A percentile compares a stretch with the other conserved stretches of the same genome.
Evolutionary conservation across 2,113 vertebrate species (phyloP).

Genomic region (Hyaena hyaena): DNA sequence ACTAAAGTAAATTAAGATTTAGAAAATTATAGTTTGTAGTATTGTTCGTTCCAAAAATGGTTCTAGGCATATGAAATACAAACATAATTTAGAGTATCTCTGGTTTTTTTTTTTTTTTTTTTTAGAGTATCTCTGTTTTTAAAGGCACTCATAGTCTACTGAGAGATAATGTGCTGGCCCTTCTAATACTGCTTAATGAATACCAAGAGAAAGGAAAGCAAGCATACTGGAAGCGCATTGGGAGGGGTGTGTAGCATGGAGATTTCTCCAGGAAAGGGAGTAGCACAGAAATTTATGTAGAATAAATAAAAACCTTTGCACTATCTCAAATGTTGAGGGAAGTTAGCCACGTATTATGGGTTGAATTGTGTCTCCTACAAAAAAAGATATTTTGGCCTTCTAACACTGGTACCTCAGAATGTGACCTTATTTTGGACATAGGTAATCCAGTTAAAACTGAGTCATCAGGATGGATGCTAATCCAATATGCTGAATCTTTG

Average conservation of each 20-base stretch:
- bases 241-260: not conserved
- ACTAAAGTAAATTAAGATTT: not conserved
- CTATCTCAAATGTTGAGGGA: not conserved
- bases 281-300: not conserved
- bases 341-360: not conserved
- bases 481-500: not conserved
- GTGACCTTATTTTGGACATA: not conserved
- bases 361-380: not conserved
- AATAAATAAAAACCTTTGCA: not conserved
- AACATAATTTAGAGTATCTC: not conserved
- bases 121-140: not conserved
- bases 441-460: not conserved
- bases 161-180: not conserved
- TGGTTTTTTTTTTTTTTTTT: not conserved
- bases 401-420: not conserved
- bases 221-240: not conserved
- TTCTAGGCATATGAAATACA: not conserved
- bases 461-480: not conserved
- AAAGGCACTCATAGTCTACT: not conserved
- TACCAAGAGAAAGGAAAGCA: not conserved
- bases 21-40: not conserved
- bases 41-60: not conserved
- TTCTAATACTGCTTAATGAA: not conserved
- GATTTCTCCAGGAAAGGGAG: not conserved
- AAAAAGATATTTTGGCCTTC: not conserved